Percentiles rank a stretch among this genome's conserved stretches.
Conservation (phyloP, 1,140 invertebrate genomes). For the Metaphire vulgaris region DNA sequence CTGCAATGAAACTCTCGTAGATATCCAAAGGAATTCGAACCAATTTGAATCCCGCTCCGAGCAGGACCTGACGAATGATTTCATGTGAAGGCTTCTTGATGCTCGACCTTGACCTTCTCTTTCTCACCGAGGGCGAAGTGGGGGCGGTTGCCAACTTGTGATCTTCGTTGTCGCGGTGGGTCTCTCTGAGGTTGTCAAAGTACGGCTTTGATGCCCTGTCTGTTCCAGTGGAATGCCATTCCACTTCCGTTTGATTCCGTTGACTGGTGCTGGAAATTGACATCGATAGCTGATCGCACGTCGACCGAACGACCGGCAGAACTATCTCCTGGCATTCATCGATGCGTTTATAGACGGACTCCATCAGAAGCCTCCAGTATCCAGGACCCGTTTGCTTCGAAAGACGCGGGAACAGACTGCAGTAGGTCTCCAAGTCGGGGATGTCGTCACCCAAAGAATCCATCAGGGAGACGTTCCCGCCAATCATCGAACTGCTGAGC, state of each 20-base stretch:
- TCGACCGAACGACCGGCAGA: slow-evolving; percentile 18
- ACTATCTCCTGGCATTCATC: slow-evolving; percentile 10
- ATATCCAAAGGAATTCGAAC: neutral
- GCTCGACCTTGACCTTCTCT: neutral
- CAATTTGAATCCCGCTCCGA: neutral
- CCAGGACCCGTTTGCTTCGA: neutral
- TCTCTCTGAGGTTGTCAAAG: slow-evolving; percentile 28
- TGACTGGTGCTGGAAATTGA: neutral
- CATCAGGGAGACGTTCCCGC: neutral
- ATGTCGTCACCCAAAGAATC: slow-evolving; percentile 15
- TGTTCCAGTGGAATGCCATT: slow-evolving; percentile 26
- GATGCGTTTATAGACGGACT: neutral
- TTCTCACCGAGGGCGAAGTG: neutral
- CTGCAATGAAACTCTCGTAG: neutral
- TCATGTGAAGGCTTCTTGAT: slow-evolving; percentile 3
- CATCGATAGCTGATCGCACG: neutral
- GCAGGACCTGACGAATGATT: slow-evolving; percentile 8
- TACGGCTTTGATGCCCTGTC: slow-evolving; percentile 17
- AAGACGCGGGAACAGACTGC: neutral
- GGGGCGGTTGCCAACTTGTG: neutral
- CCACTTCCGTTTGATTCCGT: slow-evolving; percentile 16
- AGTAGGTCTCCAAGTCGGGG: slow-evolving; percentile 23
- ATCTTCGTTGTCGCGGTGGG: slow-evolving; percentile 18
- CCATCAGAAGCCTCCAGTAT: neutral
- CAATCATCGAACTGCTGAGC: neutral